Base-by-base conservation (phyloP, 1,140 invertebrate genomes). In the Probaryconus sp. region DNA sequence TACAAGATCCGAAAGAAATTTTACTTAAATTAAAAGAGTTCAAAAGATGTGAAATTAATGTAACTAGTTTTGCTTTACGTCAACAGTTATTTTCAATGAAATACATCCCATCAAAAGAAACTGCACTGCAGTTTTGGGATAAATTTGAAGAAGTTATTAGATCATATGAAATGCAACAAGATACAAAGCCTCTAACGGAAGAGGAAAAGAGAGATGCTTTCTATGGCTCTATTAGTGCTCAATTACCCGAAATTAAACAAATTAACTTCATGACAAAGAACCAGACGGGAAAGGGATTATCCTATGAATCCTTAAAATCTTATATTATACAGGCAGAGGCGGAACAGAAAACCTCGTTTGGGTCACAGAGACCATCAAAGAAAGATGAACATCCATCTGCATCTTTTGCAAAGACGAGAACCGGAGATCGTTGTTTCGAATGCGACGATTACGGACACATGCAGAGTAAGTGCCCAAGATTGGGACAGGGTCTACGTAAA, bases 171-270 rank as follows among this genome's bases (percentile, higher is more conserved):
- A 30, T 30, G 28, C 2, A n/a, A 9, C 28, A 30, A 3, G 28
- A n/a, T n/a, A 7, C 6, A 14, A 16, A 28, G 11, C 58, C 42
- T 10, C 20, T 71, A 14, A 30, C 48, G 2, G 67, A 71, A 48
- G 33, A 43, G 10, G 56, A 71, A 40, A 71, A 63, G 21, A 18
- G 56, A 31, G 67, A 61, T 37, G 67, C 67, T 11, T 71, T 71
- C 18, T 71, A 31, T 20, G 53, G 53, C 20, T 40, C 67, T 2
- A 24, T 70, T 2, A 33, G 42, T 37, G 31, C 28, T 0, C 14
- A 37, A 10, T 28, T 65, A 16, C 61, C 61, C 1, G 37, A 45
- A 5, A 26, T 61, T 4, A 30, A 55, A 31, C 17, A 18, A 9
- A 11, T 51, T 1, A 40, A 70, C 2, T 61, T 70, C 17, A 37